phyloP scores from a whole-genome alignment of 2,113 vertebrate genomes.

The Toxotes jaculatrix region DNA sequence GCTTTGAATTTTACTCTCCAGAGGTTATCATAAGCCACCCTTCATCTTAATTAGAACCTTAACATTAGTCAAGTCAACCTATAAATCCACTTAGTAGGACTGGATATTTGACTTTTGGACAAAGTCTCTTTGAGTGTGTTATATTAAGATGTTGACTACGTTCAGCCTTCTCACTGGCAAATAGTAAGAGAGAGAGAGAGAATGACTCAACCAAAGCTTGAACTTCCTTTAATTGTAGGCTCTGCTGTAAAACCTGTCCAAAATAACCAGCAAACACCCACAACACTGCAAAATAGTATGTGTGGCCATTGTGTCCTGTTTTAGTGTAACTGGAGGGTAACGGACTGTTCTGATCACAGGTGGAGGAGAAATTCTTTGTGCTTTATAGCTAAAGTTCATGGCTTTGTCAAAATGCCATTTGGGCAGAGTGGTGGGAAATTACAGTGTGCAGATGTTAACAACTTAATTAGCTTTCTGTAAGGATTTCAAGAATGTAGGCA shows the following conservation, averaged over 20 bases:
- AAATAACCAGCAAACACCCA: slow-evolving; percentile 41
- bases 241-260: slow-evolving; percentile 65
- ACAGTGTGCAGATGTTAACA: background rate
- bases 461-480: background rate
- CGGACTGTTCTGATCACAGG: slow-evolving; percentile 15
- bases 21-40: background rate
- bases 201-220: slow-evolving; percentile 65
- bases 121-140: slow-evolving; percentile 1
- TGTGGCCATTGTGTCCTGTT: slow-evolving; percentile 46
- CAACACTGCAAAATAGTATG: slow-evolving; percentile 4
- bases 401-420: slow-evolving; percentile 31
- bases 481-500: background rate
- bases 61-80: background rate
- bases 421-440: background rate
- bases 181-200: slow-evolving; percentile 52
- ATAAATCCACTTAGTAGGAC: background rate
- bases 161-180: slow-evolving; percentile 58
- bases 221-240: slow-evolving; percentile 92
- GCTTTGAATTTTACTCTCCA: background rate
- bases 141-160: background rate
- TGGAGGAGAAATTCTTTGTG: slow-evolving; percentile 37
- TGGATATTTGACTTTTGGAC: background rate
- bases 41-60: background rate
- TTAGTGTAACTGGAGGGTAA: background rate
- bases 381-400: slow-evolving; percentile 17